Evolutionary conservation across 2,888 invertebrate genomes (phyloP).

Genomic region (Parthenolecanium corni): DNA sequence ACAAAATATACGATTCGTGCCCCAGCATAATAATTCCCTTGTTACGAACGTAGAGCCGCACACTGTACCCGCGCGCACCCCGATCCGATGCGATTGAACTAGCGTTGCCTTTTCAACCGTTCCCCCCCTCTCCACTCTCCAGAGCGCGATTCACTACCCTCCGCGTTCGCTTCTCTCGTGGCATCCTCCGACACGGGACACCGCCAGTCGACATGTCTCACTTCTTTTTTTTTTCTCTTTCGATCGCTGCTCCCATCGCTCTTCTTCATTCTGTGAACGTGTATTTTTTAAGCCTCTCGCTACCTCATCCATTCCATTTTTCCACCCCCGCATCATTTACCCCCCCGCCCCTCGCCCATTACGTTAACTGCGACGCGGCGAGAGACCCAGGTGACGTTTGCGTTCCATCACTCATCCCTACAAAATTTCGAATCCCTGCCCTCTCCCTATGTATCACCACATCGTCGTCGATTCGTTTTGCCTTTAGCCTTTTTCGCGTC

Average conservation of each 20-base stretch:
- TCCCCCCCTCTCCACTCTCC: neutral
- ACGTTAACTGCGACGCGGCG: constrained; percentile 7
- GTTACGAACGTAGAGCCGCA: constrained; percentile 21
- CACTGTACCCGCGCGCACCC: constrained; percentile 8
- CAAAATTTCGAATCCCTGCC: constrained; percentile 22
- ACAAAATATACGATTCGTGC: constrained; percentile 28
- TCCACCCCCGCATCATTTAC: no score
- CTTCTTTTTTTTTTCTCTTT: no score
- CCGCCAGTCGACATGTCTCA: no score
- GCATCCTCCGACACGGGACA: no score
- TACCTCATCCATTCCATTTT: no score
- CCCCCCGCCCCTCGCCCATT: no score
- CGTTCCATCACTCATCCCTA: constrained; percentile 29
- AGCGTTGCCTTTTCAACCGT: constrained; percentile 14
- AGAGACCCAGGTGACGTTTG: constrained; percentile 29
- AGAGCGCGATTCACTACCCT: no score
- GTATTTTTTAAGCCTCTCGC: no score
- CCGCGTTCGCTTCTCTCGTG: no score
- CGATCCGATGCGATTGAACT: neutral
- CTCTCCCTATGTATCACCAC: neutral
- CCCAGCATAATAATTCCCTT: constrained; percentile 28
- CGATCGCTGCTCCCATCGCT: no score
- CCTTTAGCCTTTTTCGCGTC: constrained; percentile 27
- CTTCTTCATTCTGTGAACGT: no score
- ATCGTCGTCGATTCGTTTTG: constrained; percentile 21